Percentiles rank a stretch among this genome's conserved stretches.
Evolutionary conservation across 2,888 invertebrate genomes (phyloP).

Genomic region (Sicus ferrugineus): DNA sequence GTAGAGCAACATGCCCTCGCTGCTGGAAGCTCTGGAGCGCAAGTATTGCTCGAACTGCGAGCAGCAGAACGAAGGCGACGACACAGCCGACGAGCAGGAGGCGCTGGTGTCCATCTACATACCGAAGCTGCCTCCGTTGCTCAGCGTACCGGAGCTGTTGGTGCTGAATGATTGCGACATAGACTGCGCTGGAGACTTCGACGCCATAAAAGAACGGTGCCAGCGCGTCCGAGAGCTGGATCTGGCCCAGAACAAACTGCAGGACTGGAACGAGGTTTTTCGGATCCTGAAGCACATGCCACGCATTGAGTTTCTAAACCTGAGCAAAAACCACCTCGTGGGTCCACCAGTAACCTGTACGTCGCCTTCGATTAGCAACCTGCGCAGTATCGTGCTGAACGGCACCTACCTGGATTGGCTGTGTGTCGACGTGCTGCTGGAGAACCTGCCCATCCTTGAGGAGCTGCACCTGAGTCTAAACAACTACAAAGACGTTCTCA

Average conservation of each 20-base stretch:
- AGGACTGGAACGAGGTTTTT: conserved; percentile 90
- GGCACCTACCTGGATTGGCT: conserved; percentile 88
- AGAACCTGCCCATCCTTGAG: conserved; percentile 80
- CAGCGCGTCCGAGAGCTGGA: conserved; percentile 93
- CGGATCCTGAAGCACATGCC: conserved; percentile 88
- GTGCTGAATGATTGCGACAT: conserved; percentile 93
- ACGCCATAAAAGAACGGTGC: conserved; percentile 81
- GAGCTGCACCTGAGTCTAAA: conserved; percentile 94
- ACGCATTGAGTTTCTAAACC: conserved; percentile 86
- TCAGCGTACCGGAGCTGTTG: conserved; percentile 80
- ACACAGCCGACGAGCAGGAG: conserved; percentile 61
- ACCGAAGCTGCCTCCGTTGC: conserved; percentile 80
- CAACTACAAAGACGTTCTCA: conserved; percentile 80
- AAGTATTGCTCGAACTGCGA: conserved; percentile 71
- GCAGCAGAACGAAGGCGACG: conserved; percentile 68
- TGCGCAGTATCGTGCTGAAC: conserved; percentile 84
- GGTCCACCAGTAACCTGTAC: conserved; percentile 70
- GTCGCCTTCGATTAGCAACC: conserved; percentile 66
- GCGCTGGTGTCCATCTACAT: conserved; percentile 85
- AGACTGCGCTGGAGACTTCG: conserved; percentile 85
- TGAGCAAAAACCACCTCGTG: conserved; percentile 87
- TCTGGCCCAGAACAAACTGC: conserved; percentile 89
- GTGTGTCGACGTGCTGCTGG: conserved; percentile 78
- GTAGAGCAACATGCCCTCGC: conserved; percentile 76
- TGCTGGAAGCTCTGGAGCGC: conserved; percentile 87